These are phyloP conservation scores for Gobio gobio DNA, from an alignment of 2,113 vertebrate genomes.

Conservation along the genomic window DNA sequence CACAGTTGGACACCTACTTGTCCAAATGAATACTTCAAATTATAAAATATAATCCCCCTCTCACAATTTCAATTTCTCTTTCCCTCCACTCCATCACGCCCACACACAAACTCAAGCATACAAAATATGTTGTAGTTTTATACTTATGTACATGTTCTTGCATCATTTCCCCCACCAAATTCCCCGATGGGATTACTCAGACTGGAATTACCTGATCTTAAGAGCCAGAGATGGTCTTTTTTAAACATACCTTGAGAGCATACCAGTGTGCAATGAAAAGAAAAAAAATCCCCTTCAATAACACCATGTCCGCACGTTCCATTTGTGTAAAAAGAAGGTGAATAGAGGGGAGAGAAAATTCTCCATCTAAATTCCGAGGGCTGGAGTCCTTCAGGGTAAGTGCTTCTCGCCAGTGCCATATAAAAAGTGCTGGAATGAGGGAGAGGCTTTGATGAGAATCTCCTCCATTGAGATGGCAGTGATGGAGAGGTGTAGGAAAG, in stretches of 20 bases:
- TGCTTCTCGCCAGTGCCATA: conserved; percentile 43
- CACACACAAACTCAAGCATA: conserved; percentile 16
- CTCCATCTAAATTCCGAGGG: conserved; percentile 58
- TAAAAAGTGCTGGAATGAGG: conserved; percentile 32
- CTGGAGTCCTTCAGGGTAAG: conserved; percentile 49
- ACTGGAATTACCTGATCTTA: conserved; percentile 13
- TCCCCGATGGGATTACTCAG: not conserved
- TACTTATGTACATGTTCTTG: not conserved
- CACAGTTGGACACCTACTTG: conserved; percentile 28
- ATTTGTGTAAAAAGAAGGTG: conserved; percentile 29
- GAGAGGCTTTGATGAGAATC: conserved; percentile 33
- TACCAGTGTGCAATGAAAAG: not conserved
- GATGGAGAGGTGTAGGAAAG: not conserved
- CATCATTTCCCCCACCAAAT: not conserved
- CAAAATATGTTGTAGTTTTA: conserved; percentile 27
- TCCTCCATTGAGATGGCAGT: not conserved
- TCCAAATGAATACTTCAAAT: conserved; percentile 42
- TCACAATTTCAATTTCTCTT: conserved; percentile 39
- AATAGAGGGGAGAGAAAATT: conserved; percentile 48
- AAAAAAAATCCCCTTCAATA: conserved; percentile 1
- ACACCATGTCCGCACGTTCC: not conserved
- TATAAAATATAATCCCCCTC: conserved; percentile 41
- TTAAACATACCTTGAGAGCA: not conserved
- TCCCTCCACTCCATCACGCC: conserved; percentile 37
- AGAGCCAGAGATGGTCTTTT: conserved; percentile 18